Percentiles rank a stretch among this genome's conserved stretches.
These are phyloP conservation scores for Tragelaphus imberbis DNA, from an alignment of 2,113 vertebrate genomes.

Conservation along the genomic window DNA sequence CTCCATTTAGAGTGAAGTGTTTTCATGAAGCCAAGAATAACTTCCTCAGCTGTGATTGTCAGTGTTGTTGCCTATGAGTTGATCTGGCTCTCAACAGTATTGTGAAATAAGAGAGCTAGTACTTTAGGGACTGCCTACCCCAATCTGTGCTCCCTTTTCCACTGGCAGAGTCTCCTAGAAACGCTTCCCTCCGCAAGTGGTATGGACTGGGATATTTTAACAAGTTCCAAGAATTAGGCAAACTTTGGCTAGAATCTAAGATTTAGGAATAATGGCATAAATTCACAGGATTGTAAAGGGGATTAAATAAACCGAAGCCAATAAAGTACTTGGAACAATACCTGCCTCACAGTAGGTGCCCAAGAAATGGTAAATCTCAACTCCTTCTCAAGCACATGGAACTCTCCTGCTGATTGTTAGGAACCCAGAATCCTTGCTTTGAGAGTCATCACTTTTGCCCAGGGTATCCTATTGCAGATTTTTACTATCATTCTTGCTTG, in stretches of 20 bases:
- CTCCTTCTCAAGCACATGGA: neutral
- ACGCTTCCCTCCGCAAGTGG: neutral
- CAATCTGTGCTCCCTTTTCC: neutral
- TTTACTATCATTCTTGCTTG: constrained; percentile 8
- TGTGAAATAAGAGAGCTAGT: neutral
- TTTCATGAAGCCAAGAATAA: constrained; percentile 62
- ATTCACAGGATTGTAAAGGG: neutral
- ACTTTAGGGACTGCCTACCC: neutral
- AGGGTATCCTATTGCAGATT: neutral
- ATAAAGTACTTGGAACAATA: neutral
- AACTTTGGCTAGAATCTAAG: neutral
- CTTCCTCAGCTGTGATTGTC: constrained; percentile 6
- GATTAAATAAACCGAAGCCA: constrained; percentile 24
- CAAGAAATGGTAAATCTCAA: neutral
- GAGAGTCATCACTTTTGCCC: neutral
- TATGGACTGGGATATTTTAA: neutral
- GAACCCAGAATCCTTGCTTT: neutral
- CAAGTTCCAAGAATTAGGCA: constrained; percentile 13
- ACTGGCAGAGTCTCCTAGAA: neutral
- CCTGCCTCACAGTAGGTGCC: neutral
- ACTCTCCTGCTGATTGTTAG: neutral
- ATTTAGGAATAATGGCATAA: neutral
- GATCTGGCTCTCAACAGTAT: constrained; percentile 1
- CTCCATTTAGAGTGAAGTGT: constrained; percentile 56
- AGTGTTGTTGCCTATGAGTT: constrained; percentile 17